Evolutionary conservation across 2,888 invertebrate species (phyloP).

Genomic region (Tipula lateralis): DNA sequence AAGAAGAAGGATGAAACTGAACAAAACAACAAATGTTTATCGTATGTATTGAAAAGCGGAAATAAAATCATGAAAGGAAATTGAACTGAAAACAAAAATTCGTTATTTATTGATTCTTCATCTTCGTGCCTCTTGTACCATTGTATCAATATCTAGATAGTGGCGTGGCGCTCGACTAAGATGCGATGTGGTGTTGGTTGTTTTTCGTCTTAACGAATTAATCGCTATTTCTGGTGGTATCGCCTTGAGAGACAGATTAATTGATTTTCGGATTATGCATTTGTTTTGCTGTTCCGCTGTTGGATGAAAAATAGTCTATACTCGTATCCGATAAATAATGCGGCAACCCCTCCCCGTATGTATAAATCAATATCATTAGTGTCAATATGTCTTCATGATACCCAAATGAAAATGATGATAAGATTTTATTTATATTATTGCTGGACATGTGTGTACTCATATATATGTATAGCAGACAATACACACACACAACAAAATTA

Average conservation of each 20-base stretch:
- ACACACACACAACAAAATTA: neutral
- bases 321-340: neutral
- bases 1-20: neutral
- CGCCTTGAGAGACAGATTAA: constrained; percentile 11
- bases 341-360: neutral
- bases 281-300: neutral
- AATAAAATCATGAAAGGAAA: neutral
- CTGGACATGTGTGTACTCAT: neutral
- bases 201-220: neutral
- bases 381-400: neutral
- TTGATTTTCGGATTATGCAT: neutral
- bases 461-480: neutral
- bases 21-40: neutral
- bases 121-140: neutral
- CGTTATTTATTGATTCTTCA: constrained; percentile 19
- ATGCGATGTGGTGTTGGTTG: neutral
- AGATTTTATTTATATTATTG: neutral
- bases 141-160: no score
- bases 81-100: neutral
- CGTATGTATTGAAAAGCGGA: neutral
- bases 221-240: constrained; percentile 19
- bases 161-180: neutral
- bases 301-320: neutral
- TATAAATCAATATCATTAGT: neutral
- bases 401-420: neutral